Percentiles rank a stretch among this genome's conserved stretches.
Evolutionary conservation across 2,797 vertebrate genomes (phyloP).

Genomic region (Euphonia xanthogaster): DNA sequence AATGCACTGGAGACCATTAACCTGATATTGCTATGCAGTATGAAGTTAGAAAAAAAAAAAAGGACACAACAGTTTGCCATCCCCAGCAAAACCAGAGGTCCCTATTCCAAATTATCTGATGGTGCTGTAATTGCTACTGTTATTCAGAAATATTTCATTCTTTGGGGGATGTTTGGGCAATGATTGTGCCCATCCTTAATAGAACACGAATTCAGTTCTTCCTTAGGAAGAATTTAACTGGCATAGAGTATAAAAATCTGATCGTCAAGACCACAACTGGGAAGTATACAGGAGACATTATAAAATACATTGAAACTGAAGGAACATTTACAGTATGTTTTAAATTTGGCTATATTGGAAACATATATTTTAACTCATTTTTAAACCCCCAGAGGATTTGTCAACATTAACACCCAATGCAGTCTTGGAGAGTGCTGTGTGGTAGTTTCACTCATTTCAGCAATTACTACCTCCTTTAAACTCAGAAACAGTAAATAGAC

Average conservation of each 20-base stretch:
- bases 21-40: not conserved
- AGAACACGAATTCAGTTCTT: not conserved
- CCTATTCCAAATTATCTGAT: not conserved
- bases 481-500: not conserved
- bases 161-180: not conserved
- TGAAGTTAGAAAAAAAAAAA: not conserved
- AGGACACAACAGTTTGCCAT: not conserved
- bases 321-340: not conserved
- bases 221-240: not conserved
- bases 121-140: not conserved
- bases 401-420: not conserved
- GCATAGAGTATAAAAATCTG: not conserved
- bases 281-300: not conserved
- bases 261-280: not conserved
- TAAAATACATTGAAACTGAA: not conserved
- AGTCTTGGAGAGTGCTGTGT: not conserved
- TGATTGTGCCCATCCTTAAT: not conserved
- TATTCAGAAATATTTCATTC: not conserved
- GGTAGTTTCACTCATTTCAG: not conserved
- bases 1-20: not conserved
- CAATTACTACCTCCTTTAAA: not conserved
- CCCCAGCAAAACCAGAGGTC: not conserved
- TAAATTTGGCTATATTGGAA: not conserved
- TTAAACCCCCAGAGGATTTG: not conserved
- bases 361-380: not conserved